Conservation (phyloP, 2,888 invertebrate genomes). For the Caenorhabditis virilis region DNA sequence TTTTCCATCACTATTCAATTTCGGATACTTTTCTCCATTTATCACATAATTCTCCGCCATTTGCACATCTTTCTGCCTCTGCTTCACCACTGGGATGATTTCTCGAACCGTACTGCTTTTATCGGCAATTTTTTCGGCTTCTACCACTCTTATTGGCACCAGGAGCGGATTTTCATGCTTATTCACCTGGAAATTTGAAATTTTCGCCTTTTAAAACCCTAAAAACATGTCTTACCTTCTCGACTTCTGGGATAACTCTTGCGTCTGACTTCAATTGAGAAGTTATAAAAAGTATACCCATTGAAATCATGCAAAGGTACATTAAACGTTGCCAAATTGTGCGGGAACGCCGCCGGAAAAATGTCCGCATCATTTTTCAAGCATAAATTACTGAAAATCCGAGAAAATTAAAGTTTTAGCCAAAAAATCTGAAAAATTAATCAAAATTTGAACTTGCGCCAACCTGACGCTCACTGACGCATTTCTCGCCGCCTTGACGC, state of each 20-base stretch:
- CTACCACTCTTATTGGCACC: too few relatives aligned
- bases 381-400: too few relatives aligned
- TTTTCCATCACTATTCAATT: slow-evolving; percentile 50
- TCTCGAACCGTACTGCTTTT: too few relatives aligned
- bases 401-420: neutral
- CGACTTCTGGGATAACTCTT: slow-evolving; percentile 15
- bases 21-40: slow-evolving; percentile 57
- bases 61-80: too few relatives aligned
- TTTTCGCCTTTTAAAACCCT: neutral
- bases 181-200: too few relatives aligned
- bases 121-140: too few relatives aligned
- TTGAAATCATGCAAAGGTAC: slow-evolving; percentile 21
- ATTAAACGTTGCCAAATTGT: slow-evolving; percentile 24
- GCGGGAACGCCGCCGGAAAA: slow-evolving; percentile 24
- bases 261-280: slow-evolving; percentile 34
- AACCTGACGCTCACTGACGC: slow-evolving; percentile 3
- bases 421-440: slow-evolving; percentile 7
- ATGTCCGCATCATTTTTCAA: slow-evolving; percentile 14
- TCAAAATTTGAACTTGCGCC: slow-evolving; percentile 4
- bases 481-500: neutral
- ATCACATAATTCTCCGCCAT: too few relatives aligned
- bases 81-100: too few relatives aligned
- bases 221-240: neutral
- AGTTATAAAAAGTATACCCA: slow-evolving; percentile 13
- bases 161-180: too few relatives aligned